Conservation (phyloP, 2,113 vertebrate genomes). For the Leucoraja erinaceus region DNA sequence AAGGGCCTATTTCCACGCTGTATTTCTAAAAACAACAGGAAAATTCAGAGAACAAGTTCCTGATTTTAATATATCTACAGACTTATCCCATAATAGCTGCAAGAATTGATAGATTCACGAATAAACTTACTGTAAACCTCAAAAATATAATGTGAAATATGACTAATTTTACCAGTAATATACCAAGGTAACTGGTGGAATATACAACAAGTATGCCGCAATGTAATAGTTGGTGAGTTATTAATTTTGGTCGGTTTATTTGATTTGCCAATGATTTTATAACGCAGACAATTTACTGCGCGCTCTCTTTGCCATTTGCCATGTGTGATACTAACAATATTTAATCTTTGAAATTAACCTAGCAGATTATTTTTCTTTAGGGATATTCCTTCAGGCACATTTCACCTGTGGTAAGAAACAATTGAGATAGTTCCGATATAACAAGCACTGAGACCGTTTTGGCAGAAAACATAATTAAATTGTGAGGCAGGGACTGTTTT, state of each 20-base stretch:
- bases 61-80: too few species aligned
- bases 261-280: background rate
- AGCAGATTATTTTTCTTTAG: background rate
- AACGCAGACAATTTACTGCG: background rate
- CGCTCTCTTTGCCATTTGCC: background rate
- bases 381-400: background rate
- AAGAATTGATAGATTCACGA: too few species aligned
- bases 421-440: background rate
- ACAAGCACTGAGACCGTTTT: background rate
- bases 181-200: background rate
- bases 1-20: too few species aligned
- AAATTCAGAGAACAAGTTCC: too few species aligned
- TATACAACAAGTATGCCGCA: background rate
- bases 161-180: background rate
- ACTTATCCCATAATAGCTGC: too few species aligned
- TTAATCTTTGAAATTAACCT: background rate
- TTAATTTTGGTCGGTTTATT: background rate
- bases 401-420: background rate
- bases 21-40: too few species aligned
- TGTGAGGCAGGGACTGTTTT: background rate
- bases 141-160: background rate
- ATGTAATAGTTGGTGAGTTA: background rate
- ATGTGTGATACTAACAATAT: background rate
- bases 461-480: background rate
- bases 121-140: too few species aligned